phyloP scores from a whole-genome alignment of 2,113 vertebrate species.

The Stigmatopora nigra region DNA sequence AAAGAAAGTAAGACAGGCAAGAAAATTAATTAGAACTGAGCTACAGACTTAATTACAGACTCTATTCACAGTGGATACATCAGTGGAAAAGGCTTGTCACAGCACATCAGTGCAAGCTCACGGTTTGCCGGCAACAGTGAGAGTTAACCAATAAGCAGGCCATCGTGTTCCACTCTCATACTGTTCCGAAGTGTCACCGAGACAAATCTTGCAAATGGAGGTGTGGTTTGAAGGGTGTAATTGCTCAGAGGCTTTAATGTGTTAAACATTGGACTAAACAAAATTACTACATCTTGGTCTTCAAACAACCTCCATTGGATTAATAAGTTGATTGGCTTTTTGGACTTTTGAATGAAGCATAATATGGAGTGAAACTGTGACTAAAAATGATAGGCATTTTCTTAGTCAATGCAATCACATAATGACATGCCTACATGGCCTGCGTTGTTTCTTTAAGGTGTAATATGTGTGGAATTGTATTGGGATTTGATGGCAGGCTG shows the following conservation, averaged over 20 bases:
- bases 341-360: neutral
- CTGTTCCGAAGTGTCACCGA: slow-evolving; percentile 31
- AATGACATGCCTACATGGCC: neutral
- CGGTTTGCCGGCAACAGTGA: slow-evolving; percentile 31
- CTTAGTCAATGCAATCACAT: slow-evolving; percentile 1
- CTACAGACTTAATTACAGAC: slow-evolving; percentile 60
- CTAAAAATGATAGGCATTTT: neutral
- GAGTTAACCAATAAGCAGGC: slow-evolving; percentile 37
- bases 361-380: neutral
- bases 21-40: slow-evolving; percentile 62
- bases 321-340: neutral
- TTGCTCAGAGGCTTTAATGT: neutral
- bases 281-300: neutral
- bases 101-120: slow-evolving; percentile 23
- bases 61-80: slow-evolving; percentile 52
- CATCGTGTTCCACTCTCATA: slow-evolving; percentile 16
- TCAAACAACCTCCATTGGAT: neutral
- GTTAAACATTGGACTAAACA: neutral
- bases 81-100: slow-evolving; percentile 40
- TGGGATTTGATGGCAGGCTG: slow-evolving; percentile 10
- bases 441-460: neutral
- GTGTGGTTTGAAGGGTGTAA: slow-evolving; percentile 12
- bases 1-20: slow-evolving; percentile 27
- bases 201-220: slow-evolving; percentile 20
- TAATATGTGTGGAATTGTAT: slow-evolving; percentile 9